Percentiles rank a stretch among this genome's conserved stretches.
Evolutionary conservation across 2,797 vertebrate species (phyloP).

Genomic region (Danionella dracula): DNA sequence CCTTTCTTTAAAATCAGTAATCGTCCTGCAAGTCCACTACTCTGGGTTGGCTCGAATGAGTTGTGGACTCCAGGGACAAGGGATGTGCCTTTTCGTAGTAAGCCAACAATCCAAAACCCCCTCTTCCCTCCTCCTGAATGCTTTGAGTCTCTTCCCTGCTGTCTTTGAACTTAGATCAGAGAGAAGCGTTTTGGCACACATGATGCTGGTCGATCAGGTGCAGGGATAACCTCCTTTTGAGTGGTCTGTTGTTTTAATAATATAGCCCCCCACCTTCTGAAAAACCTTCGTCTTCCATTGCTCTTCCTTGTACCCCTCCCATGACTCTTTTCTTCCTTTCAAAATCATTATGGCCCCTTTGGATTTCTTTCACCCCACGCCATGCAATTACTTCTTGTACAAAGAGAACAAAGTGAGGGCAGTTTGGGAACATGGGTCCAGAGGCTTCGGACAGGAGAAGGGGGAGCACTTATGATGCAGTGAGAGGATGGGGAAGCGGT

Average conservation of each 20-base stretch:
- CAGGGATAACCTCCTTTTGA: conserved; percentile 51
- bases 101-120: conserved; percentile 47
- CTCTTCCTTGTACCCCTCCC: conserved; percentile 11
- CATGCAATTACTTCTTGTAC: conserved; percentile 39
- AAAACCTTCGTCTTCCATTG: conserved; percentile 12
- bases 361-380: conserved; percentile 42
- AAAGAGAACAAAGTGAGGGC: conserved; percentile 44
- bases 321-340: conserved; percentile 18
- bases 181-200: conserved; percentile 60
- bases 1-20: conserved; percentile 46
- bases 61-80: conserved; percentile 62
- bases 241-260: conserved; percentile 61
- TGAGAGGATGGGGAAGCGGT: background rate
- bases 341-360: conserved; percentile 41
- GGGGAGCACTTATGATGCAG: conserved; percentile 12
- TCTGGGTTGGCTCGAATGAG: conserved; percentile 62
- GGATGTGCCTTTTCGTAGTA: conserved; percentile 56
- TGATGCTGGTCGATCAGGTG: conserved; percentile 57
- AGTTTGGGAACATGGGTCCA: conserved; percentile 35
- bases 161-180: conserved; percentile 79
- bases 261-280: conserved; percentile 23
- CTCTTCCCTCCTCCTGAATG: conserved; percentile 54
- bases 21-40: conserved; percentile 46
- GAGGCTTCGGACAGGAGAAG: conserved; percentile 2
- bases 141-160: conserved; percentile 71